Evolutionary conservation across 2,797 vertebrate genomes (phyloP).

Genomic region (Poeciliopsis paucimaculata): DNA sequence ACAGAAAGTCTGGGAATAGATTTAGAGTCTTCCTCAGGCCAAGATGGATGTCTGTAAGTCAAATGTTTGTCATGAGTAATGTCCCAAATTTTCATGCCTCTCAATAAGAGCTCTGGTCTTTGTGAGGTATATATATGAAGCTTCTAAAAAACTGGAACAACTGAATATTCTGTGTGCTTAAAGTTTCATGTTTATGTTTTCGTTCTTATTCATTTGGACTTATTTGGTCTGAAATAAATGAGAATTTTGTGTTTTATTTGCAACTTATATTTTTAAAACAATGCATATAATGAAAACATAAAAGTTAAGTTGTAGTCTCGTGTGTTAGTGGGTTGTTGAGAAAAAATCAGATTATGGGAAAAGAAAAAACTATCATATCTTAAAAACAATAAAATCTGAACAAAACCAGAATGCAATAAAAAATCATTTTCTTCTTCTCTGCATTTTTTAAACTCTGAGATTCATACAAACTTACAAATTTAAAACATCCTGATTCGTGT

Average conservation of each 20-base stretch:
- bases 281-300: background rate
- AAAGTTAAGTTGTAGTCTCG: background rate
- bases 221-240: background rate
- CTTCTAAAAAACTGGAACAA: background rate
- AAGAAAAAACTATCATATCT: background rate
- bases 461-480: background rate
- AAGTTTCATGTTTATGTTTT: background rate
- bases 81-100: background rate
- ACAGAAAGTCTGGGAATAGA: no score
- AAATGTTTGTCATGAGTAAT: background rate
- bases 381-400: background rate
- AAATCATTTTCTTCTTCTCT: background rate
- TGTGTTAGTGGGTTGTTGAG: background rate
- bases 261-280: background rate
- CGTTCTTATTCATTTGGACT: background rate
- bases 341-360: background rate
- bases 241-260: background rate
- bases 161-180: background rate
- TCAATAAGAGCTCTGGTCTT: no score
- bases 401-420: background rate
- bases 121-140: background rate
- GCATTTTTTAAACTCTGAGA: background rate
- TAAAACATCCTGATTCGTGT: conserved; percentile 22
- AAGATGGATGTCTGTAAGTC: no score
- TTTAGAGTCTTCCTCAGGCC: background rate